Conservation (phyloP, 2,888 invertebrate genomes). For the Eulithis prunata region DNA sequence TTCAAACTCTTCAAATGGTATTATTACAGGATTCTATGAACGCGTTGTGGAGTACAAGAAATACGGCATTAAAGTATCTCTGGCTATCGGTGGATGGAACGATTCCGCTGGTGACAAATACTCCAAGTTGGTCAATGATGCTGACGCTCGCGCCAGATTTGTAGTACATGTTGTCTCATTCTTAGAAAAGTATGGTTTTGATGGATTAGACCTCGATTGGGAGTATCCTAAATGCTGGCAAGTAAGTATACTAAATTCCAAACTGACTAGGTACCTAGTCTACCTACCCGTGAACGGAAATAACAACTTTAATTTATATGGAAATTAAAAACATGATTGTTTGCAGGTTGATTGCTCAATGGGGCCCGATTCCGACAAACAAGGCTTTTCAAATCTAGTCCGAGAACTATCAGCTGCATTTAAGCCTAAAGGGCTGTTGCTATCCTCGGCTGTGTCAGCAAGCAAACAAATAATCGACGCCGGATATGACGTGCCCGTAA, state of each 20-base stretch:
- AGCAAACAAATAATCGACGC: conserved; percentile 94
- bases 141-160: conserved; percentile 89
- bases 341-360: conserved; percentile 92
- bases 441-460: conserved; percentile 94
- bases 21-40: conserved; percentile 90
- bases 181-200: conserved; percentile 91
- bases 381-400: conserved; percentile 90
- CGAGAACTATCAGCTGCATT: conserved; percentile 88
- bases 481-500: conserved; percentile 91
- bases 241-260: conserved; percentile 55
- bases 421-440: conserved; percentile 86
- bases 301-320: background rate
- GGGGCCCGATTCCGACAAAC: conserved; percentile 93
- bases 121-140: conserved; percentile 91
- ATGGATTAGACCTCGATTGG: conserved; percentile 98
- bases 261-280: background rate
- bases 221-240: conserved; percentile 97
- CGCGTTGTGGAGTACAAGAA: conserved; percentile 91
- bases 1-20: background rate
- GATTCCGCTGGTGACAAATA: conserved; percentile 96
- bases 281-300: background rate
- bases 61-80: conserved; percentile 91
- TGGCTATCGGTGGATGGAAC: conserved; percentile 98
- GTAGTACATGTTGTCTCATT: conserved; percentile 90
- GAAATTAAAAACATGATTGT: conserved; percentile 11